Percentiles rank a stretch among this genome's conserved stretches.
These are phyloP conservation scores for Hycleus phaleratus DNA, from an alignment of 1,140 invertebrate genomes.

Conservation along the genomic window DNA sequence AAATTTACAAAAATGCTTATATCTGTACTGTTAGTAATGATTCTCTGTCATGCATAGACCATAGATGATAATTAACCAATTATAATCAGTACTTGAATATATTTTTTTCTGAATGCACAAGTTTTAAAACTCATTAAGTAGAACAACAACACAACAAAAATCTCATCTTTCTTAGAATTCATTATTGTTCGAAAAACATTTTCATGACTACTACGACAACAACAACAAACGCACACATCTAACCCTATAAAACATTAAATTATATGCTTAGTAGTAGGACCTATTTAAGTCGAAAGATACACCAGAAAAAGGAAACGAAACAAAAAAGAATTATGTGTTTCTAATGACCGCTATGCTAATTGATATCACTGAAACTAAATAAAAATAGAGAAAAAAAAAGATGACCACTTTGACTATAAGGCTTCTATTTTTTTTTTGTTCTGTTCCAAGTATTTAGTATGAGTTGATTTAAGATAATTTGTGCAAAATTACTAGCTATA, in stretches of 20 bases:
- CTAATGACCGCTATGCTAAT: conserved; percentile 21
- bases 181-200: conserved; percentile 16
- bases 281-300: not conserved
- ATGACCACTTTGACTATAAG: too few species aligned
- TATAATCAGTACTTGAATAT: not conserved
- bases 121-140: too few species aligned
- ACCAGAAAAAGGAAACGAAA: too few species aligned
- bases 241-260: conserved; percentile 25
- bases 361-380: not conserved
- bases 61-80: conserved; percentile 12
- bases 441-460: too few species aligned
- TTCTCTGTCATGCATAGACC: not conserved
- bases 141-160: not conserved
- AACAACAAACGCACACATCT: not conserved
- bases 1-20: too few species aligned
- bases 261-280: conserved; percentile 15
- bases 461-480: too few species aligned
- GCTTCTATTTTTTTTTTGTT: too few species aligned
- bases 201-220: conserved; percentile 11
- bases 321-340: conserved; percentile 24
- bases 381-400: too few species aligned
- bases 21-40: too few species aligned
- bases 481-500: too few species aligned
- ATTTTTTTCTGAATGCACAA: not conserved
- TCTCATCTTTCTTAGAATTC: conserved; percentile 21